Base-by-base conservation (phyloP, 2,113 vertebrate genomes). In the Noturus placidus region DNA sequence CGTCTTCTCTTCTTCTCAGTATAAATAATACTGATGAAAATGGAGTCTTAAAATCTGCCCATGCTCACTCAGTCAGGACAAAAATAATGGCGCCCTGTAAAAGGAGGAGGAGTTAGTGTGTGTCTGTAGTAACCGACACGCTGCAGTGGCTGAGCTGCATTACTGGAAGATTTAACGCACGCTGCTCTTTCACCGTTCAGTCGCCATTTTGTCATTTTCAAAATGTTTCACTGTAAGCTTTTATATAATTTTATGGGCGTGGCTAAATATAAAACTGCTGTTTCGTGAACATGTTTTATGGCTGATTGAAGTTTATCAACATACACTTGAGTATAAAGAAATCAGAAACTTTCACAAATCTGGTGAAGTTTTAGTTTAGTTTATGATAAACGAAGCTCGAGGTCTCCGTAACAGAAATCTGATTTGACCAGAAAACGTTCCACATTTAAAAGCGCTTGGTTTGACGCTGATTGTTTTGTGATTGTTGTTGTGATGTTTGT, bases 391-490 rank as follows among this genome's bases (percentile, higher is more conserved):
- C 13, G 56, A 59, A 13, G 54, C 15, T 4, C 54, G 0, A 14
- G 0, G 20, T 59, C 57, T 59, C 57, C 9, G 57, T 59, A 6
- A 59, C 22, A 22, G 19, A 59, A 59, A 59, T 14, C 14, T 1
- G 14, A 54, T 54, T 54, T 54, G 3, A 54, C 2, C 11, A 54
- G 52, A 30, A 3, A n/a, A 2, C 77, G 15, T 82, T 69, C 25
- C 59, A 65, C 61, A n/a, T n/a, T 27, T n/a, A n/a, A 70, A 19
- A 70, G 30, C 14, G 6, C 30, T 15, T 11, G 13, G 13, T 63
- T 25, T 63, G 20, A 10, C 25, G 10, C 50, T 42, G 22, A 82
- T 25, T 78, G 19, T 79, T 91, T 27, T 91, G 19, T 89, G 88
- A 80, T 86, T 87, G 85, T 88, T 82, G n/a, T 46, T 50, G n/a